phyloP scores from a whole-genome alignment of 2,797 vertebrate species.

The Toxotes lorentzi region DNA sequence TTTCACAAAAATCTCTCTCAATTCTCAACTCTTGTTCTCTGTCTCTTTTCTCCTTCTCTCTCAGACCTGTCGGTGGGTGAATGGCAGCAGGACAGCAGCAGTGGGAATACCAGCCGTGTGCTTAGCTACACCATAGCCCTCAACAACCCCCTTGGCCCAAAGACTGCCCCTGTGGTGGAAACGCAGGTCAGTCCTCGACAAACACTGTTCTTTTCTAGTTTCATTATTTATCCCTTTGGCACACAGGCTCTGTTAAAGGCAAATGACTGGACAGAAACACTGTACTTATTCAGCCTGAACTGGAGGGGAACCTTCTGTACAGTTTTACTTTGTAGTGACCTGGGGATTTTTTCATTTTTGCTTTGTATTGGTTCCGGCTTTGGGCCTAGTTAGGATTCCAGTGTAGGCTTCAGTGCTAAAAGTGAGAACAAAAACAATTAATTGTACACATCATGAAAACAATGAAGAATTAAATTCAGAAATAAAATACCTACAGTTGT shows the following conservation, averaged over 20 bases:
- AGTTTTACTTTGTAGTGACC: neutral
- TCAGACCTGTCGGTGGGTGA: slow-evolving; percentile 90
- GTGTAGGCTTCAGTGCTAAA: neutral
- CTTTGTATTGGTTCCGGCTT: neutral
- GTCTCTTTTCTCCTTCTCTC: neutral
- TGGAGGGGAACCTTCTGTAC: neutral
- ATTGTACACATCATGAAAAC: neutral
- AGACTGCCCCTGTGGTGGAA: slow-evolving; percentile 91
- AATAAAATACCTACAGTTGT: neutral
- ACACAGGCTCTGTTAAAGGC: neutral
- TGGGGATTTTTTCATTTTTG: neutral
- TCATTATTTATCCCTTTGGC: neutral
- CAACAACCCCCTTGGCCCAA: slow-evolving; percentile 93
- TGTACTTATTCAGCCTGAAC: neutral
- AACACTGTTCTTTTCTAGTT: neutral
- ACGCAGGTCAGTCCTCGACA: slow-evolving; percentile 86
- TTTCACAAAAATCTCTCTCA: neutral
- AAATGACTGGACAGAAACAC: neutral
- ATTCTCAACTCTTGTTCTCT: slow-evolving; percentile 7
- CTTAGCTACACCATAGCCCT: slow-evolving; percentile 93
- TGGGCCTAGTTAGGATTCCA: neutral
- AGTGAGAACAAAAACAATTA: neutral
- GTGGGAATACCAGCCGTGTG: slow-evolving; percentile 88
- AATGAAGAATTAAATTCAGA: neutral
- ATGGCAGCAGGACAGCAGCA: slow-evolving; percentile 89